These are phyloP conservation scores for Myotis myotis DNA, from an alignment of 2,797 vertebrate genomes.

Conservation along the genomic window DNA sequence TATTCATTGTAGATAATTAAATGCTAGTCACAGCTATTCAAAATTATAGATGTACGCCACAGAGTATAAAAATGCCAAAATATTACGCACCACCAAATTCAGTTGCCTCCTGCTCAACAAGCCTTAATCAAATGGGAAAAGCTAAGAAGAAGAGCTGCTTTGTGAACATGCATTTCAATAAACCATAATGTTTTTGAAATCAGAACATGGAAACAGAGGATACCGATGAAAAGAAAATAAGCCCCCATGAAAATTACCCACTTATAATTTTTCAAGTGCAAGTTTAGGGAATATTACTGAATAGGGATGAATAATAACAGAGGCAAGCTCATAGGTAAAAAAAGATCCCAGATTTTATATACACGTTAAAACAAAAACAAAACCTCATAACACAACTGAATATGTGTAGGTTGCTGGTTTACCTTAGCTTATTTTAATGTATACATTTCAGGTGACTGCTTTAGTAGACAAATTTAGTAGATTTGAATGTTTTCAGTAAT, in stretches of 20 bases:
- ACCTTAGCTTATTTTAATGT: background rate
- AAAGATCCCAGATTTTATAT: slow-evolving; percentile 6
- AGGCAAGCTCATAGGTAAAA: background rate
- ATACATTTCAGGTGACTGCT: background rate
- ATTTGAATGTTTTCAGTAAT: slow-evolving; percentile 2
- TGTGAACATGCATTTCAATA: slow-evolving; percentile 69
- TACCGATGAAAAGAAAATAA: slow-evolving; percentile 64
- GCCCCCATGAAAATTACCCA: slow-evolving; percentile 62
- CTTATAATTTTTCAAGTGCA: slow-evolving; percentile 65
- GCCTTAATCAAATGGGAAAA: slow-evolving; percentile 72
- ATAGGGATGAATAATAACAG: background rate
- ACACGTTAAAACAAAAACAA: slow-evolving; percentile 3
- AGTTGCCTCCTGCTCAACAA: slow-evolving; percentile 54
- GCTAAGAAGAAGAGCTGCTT: slow-evolving; percentile 67
- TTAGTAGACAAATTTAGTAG: background rate
- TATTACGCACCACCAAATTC: slow-evolving; percentile 60
- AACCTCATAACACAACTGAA: background rate
- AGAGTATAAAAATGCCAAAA: slow-evolving; percentile 56
- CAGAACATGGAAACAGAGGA: slow-evolving; percentile 34
- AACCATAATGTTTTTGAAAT: slow-evolving; percentile 70
- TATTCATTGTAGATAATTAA: slow-evolving; percentile 55
- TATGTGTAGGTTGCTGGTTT: background rate
- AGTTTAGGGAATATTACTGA: slow-evolving; percentile 45
- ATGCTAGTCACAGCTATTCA: slow-evolving; percentile 54
- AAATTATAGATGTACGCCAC: slow-evolving; percentile 48